phyloP scores from a whole-genome alignment of 2,113 vertebrate species.

The Australoheros scitulus region DNA sequence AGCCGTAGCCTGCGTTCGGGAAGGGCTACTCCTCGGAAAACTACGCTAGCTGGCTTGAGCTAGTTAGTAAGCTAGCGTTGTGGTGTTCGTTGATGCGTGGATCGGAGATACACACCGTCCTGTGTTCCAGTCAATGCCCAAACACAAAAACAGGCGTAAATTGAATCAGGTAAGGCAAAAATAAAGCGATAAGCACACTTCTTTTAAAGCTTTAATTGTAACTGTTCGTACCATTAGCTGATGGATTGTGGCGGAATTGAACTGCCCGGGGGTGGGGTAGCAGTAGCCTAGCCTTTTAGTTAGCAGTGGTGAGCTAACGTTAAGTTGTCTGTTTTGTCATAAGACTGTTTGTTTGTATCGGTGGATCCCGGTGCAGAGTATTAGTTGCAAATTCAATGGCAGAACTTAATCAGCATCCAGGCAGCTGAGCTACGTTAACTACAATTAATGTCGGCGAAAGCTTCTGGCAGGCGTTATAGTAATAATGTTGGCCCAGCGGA shows the following conservation, averaged over 20 bases:
- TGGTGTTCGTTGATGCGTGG: conserved; percentile 81
- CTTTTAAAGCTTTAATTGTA: background rate
- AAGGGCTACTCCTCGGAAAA: conserved; percentile 79
- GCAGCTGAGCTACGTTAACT: background rate
- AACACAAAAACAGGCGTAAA: conserved; percentile 74
- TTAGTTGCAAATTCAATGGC: background rate
- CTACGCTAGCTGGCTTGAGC: conserved; percentile 75
- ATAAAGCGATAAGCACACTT: background rate
- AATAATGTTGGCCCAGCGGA: conserved; percentile 53
- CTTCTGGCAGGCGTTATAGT: conserved; percentile 22
- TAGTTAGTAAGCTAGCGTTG: conserved; percentile 77
- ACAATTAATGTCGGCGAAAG: conserved; percentile 7
- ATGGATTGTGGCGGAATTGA: conserved; percentile 51
- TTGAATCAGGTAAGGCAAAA: conserved; percentile 76
- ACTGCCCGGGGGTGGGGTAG: conserved; percentile 74
- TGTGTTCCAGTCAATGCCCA: conserved; percentile 82
- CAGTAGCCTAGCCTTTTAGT: conserved; percentile 44
- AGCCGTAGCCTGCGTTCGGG: conserved; percentile 73
- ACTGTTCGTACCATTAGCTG: background rate
- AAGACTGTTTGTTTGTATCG: background rate
- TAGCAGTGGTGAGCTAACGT: conserved; percentile 48
- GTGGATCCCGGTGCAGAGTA: background rate
- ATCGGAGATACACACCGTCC: conserved; percentile 71
- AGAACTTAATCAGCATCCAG: background rate
- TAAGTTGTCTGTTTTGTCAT: conserved; percentile 34